Evolutionary conservation across 2,888 invertebrate genomes (phyloP).

Genomic region (Dasypolia templi): DNA sequence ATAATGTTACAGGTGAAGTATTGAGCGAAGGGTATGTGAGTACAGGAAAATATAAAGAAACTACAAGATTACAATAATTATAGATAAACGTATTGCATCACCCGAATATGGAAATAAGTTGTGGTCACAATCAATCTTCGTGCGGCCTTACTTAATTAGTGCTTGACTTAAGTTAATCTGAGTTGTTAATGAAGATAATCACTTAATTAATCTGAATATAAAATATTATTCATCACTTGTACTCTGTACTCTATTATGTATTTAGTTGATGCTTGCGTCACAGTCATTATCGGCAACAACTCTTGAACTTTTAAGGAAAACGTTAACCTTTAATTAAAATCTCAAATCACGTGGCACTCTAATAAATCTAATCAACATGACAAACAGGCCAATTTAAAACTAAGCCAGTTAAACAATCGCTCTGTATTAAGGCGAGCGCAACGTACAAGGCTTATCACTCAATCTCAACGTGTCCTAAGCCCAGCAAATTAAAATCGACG

Average conservation of each 20-base stretch:
- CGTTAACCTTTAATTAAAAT: conserved; percentile 57
- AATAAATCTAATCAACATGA: conserved; percentile 59
- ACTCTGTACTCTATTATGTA: conserved; percentile 1
- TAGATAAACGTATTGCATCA: neutral
- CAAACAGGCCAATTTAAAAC: conserved; percentile 59
- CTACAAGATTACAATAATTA: neutral
- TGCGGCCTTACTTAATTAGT: neutral
- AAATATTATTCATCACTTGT: conserved; percentile 13
- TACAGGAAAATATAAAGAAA: neutral
- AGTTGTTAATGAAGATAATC: conserved; percentile 40
- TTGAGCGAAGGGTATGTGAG: too few relatives aligned
- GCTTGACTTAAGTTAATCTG: conserved; percentile 8
- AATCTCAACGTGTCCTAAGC: conserved; percentile 59
- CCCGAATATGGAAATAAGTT: conserved; percentile 9
- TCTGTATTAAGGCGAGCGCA: conserved; percentile 58
- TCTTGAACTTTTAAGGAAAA: conserved; percentile 52
- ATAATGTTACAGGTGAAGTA: neutral
- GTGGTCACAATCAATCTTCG: conserved; percentile 14
- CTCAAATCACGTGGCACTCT: conserved; percentile 49
- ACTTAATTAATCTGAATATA: neutral
- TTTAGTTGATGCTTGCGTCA: conserved; percentile 11
- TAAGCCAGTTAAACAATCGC: conserved; percentile 56
- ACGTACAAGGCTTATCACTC: conserved; percentile 59
- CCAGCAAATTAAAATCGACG: conserved; percentile 63
- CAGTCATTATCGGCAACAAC: conserved; percentile 21